Conservation (phyloP, 2,797 vertebrate species). For the Sciaenops ocellatus region DNA sequence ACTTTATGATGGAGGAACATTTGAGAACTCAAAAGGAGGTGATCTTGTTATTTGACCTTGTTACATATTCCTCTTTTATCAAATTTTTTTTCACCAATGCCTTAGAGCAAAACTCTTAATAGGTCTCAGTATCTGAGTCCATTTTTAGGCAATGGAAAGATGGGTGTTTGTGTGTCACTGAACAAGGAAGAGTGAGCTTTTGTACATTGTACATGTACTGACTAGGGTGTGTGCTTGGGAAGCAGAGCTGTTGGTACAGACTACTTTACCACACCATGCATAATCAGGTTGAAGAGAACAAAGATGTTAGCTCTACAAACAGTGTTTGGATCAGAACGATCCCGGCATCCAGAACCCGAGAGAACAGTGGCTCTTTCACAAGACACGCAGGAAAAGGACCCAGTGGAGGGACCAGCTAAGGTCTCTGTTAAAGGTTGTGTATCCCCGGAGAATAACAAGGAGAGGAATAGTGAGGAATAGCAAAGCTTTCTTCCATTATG, state of each 20-base stretch:
- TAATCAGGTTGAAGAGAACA: conserved; percentile 75
- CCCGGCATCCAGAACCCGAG: conserved; percentile 63
- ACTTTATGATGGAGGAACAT: conserved; percentile 16
- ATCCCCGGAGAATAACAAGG: conserved; percentile 65
- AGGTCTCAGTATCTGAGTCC: conserved; percentile 42
- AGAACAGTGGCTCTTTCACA: conserved; percentile 78
- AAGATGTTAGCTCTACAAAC: conserved; percentile 71
- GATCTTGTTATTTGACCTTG: conserved; percentile 53
- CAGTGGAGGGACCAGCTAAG: conserved; percentile 44
- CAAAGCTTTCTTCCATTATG: conserved; percentile 43
- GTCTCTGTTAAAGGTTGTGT: conserved; percentile 62
- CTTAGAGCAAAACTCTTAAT: conserved; percentile 31
- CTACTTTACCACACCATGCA: conserved; percentile 62
- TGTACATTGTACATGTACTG: conserved; percentile 4
- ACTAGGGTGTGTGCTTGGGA: conserved; percentile 19
- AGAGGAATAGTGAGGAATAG: conserved; percentile 47
- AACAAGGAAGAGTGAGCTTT: conserved; percentile 14
- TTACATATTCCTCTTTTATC: conserved; percentile 43
- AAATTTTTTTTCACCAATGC: conserved; percentile 12
- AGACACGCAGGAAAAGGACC: conserved; percentile 41
- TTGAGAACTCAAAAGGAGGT: conserved; percentile 40
- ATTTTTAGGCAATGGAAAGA: conserved; percentile 43
- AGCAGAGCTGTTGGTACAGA: conserved; percentile 58
- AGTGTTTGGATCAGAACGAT: conserved; percentile 58
- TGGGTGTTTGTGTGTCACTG: conserved; percentile 30